Evolutionary conservation across 2,888 invertebrate species (phyloP), one percentile per base, ranked within the genome.

Genomic region (Ctena decussata): DNA sequence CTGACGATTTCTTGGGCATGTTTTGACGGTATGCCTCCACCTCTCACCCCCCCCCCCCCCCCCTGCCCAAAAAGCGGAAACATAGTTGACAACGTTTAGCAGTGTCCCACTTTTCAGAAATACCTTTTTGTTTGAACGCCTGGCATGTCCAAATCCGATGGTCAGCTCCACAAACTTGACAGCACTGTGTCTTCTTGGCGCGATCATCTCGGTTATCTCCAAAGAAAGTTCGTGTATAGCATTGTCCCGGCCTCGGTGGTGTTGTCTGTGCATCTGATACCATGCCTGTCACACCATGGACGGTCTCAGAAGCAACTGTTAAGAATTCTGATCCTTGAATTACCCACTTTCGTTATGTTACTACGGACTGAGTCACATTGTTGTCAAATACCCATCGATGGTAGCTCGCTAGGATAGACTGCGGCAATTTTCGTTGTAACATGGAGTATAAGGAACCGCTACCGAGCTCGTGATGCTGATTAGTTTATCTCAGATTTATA

Each of bases 341-440:
- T 27, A 69, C 69, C 69, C 69, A 69, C 32, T 35, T 69, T 5
- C 69, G 69, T 24, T 27, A 37, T 11, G 15, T 69, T 15, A 24
- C 32, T 32, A 69, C 69, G 15, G 69, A 70, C 37, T 75, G 70
- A 30, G 27, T 37, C 46, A 69, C 49, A 15, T 70, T 32, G 24
- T 57, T 79, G 69, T 75, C 79, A 71, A 27, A 79, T 24, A 83
- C 24, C 79, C 79, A 79, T 27, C 75, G 35, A 37, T 82, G 74
- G 44, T 78, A 82, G 21, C 39, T 41, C 3, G 83, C 27, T 32
- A 79, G 30, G 79, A 83, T 83, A n/a, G 71, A 32, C 35, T 83
- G 75, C 12, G 83, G 74, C 44, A 83, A 35, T 27, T 79, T 83
- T 35, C 69, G 76, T 35, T 46, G 37, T 32, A 77, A 60, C 44